These are phyloP conservation scores for Synergus laeviventris DNA, from an alignment of 2,888 invertebrate species.

Conservation along the genomic window DNA sequence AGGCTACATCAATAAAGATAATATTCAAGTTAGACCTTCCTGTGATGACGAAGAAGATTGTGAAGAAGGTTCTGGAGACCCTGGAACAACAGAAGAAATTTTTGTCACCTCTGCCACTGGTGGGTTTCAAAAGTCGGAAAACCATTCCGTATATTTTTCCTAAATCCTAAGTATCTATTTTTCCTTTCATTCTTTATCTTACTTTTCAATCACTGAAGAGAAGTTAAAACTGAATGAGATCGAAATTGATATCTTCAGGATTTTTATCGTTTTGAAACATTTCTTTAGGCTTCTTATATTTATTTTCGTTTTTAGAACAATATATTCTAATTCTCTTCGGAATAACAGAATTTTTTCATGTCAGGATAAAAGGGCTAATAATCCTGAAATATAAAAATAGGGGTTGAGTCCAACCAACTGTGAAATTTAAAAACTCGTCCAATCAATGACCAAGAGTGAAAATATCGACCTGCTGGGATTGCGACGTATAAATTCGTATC, in stretches of 20 bases:
- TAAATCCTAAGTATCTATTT: neutral
- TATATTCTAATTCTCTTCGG: too few relatives aligned
- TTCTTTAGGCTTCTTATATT: too few relatives aligned
- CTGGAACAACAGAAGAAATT: conserved; percentile 81
- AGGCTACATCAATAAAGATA: conserved; percentile 61
- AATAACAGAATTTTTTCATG: too few relatives aligned
- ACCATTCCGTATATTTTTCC: neutral
- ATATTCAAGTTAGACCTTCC: conserved; percentile 66
- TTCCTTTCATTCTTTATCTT: neutral
- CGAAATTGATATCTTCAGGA: too few relatives aligned
- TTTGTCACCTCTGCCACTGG: conserved; percentile 75
- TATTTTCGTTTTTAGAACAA: too few relatives aligned
- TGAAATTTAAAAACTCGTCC: conserved; percentile 19
- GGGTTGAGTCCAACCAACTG: neutral
- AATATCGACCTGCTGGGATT: conserved; percentile 15
- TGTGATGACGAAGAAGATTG: conserved; percentile 93
- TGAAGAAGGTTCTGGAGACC: conserved; percentile 87
- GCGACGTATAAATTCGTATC: conserved; percentile 1
- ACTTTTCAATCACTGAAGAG: neutral
- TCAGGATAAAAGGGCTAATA: too few relatives aligned
- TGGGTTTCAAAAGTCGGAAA: conserved; percentile 48
- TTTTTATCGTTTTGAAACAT: too few relatives aligned
- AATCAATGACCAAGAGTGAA: neutral
- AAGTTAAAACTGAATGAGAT: neutral
- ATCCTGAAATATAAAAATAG: too few relatives aligned